phyloP scores from a whole-genome alignment of 2,113 vertebrate genomes.

The Guaruba guarouba region DNA sequence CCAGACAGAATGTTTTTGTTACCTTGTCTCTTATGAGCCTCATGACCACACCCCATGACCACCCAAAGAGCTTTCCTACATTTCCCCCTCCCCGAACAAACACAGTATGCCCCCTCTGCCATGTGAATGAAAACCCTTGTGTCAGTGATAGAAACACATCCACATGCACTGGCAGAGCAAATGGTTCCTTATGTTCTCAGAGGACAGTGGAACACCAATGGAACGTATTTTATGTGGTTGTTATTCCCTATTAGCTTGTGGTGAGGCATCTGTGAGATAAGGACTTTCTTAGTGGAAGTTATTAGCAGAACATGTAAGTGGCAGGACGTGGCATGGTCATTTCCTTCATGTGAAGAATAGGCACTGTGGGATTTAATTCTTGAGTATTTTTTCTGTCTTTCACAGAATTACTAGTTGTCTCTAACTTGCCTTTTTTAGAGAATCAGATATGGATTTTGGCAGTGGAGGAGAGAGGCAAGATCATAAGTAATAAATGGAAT shows the following conservation, averaged over 20 bases:
- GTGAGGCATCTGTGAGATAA: neutral
- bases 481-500: fast-evolving
- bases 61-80: neutral
- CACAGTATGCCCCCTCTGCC: neutral
- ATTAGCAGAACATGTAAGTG: neutral
- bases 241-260: neutral
- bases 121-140: neutral
- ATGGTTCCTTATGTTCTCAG: neutral
- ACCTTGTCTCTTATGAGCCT: neutral
- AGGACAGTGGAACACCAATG: neutral
- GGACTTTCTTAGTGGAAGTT: neutral
- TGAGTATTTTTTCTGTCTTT: neutral
- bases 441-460: neutral
- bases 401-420: neutral
- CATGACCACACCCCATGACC: neutral
- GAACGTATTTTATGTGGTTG: neutral
- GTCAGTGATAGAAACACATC: neutral
- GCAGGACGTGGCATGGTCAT: neutral
- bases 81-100: neutral
- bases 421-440: neutral
- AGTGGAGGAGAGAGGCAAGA: neutral
- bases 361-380: neutral
- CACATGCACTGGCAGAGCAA: neutral
- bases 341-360: neutral
- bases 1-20: neutral